Evolutionary conservation across 2,797 vertebrate genomes (phyloP).

Genomic region (Scolopax rusticola): DNA sequence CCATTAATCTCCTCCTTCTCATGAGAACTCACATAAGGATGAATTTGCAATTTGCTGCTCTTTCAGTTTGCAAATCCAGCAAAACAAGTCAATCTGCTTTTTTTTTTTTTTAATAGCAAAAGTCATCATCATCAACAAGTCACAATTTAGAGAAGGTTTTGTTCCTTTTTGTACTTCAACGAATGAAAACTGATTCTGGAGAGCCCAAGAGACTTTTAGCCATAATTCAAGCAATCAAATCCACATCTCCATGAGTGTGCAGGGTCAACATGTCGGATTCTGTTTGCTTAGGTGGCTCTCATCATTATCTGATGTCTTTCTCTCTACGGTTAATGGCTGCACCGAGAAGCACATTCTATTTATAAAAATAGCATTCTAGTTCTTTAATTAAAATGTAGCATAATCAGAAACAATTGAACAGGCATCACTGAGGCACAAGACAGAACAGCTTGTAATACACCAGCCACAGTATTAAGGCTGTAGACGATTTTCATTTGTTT

Average conservation of each 20-base stretch:
- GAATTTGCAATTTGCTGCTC: background rate
- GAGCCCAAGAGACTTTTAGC: background rate
- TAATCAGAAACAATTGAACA: conserved; percentile 12
- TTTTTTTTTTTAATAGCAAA: background rate
- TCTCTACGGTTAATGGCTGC: background rate
- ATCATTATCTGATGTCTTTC: background rate
- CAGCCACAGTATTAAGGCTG: conserved; percentile 12
- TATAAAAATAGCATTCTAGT: background rate
- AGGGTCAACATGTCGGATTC: background rate
- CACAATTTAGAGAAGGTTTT: background rate
- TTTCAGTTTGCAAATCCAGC: background rate
- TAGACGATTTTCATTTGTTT: conserved; percentile 48
- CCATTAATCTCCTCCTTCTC: background rate
- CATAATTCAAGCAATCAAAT: background rate
- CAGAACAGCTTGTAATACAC: conserved; percentile 40
- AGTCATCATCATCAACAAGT: background rate
- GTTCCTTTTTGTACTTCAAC: background rate
- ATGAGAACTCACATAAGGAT: background rate
- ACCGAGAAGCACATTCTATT: background rate
- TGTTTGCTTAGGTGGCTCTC: background rate
- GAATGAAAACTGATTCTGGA: background rate
- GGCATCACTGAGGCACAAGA: background rate
- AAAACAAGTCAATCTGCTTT: background rate
- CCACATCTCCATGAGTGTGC: background rate
- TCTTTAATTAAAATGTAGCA: conserved; percentile 58